Base-by-base conservation (phyloP, 1,140 invertebrate genomes). In the Tribolium castaneum region DNA sequence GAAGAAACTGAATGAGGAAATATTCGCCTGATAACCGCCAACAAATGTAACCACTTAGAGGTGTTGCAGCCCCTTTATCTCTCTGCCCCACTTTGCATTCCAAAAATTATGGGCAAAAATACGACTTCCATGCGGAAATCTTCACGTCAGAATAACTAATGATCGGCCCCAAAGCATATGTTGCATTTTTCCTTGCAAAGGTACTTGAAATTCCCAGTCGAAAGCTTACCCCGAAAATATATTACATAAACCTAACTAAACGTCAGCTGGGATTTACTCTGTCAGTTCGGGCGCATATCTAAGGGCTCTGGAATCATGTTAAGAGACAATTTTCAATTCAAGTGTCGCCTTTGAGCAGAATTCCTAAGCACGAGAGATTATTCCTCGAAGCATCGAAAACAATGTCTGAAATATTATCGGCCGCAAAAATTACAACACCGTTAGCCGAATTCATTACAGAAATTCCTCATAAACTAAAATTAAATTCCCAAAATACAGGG, bases 391-490 rank as follows among this genome's bases (percentile, higher is more conserved):
- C 22, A 12, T 3, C 19, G 2, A 25, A 59, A 59, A 59, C 22
- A 25, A 19, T n/a, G 16, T 30, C 16, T 59, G n/a, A 10, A 59
- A 35, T 66, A 35, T 35, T 35, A 66, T 66, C 25, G 13, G 34
- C 59, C 10, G 30, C 6, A 35, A 30, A 19, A 22, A n/a, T 12
- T 12, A 62, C 56, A 62, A 56, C 52, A 16, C 9, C 16, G 16
- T 19, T 19, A 19, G 16, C 16, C 56, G 22, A 19, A 22, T 66
- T 66, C 30, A 66, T 66, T 35, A 35, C 30, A 35, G 10, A 22
- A 66, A 66, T 66, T 66, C 59, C 59, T 66, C n/a, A 66, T 66
- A 35, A 34, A 66, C 59, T 10, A 66, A 66, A 66, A 66, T 66
- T 66, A 66, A 66, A 66, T 66, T 66, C 59, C 59, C 35, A 6